Conservation (phyloP, 2,888 invertebrate genomes). For the Caenorhabditis auriculariae region DNA sequence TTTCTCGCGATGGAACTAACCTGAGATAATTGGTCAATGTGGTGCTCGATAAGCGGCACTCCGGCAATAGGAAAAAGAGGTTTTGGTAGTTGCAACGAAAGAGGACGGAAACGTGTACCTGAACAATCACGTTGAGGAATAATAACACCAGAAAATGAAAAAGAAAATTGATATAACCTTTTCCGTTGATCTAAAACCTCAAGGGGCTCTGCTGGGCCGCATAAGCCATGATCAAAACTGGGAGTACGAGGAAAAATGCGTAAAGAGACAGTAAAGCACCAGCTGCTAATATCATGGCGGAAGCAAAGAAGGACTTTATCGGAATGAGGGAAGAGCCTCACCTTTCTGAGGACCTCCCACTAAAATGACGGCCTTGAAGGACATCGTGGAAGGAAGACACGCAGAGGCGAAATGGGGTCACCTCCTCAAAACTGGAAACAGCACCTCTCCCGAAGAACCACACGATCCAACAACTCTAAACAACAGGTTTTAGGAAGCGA, state of each 20-base stretch:
- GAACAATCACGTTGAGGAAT: too few relatives aligned
- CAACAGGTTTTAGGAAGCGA: too few relatives aligned
- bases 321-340: constrained; percentile 63
- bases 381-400: constrained; percentile 34
- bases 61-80: constrained; percentile 96
- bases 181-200: constrained; percentile 10
- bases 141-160: too few relatives aligned
- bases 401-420: constrained; percentile 38
- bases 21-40: constrained; percentile 83
- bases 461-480: too few relatives aligned
- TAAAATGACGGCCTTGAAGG: constrained; percentile 77
- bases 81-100: constrained; percentile 94
- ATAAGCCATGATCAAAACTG: constrained; percentile 51
- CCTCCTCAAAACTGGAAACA: constrained; percentile 8
- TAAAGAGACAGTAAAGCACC: constrained; percentile 57
- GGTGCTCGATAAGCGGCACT: constrained; percentile 90
- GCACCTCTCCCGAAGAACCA: too few relatives aligned
- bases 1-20: constrained; percentile 23
- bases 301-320: too few relatives aligned
- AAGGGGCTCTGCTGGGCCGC: constrained; percentile 45
- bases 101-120: constrained; percentile 94
- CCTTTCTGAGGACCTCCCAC: constrained; percentile 94
- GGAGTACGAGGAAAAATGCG: constrained; percentile 57
- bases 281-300: constrained; percentile 58
- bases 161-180: too few relatives aligned